Evolutionary conservation across 1,140 invertebrate species (phyloP).

Genomic region (Colletes latitarsis): DNA sequence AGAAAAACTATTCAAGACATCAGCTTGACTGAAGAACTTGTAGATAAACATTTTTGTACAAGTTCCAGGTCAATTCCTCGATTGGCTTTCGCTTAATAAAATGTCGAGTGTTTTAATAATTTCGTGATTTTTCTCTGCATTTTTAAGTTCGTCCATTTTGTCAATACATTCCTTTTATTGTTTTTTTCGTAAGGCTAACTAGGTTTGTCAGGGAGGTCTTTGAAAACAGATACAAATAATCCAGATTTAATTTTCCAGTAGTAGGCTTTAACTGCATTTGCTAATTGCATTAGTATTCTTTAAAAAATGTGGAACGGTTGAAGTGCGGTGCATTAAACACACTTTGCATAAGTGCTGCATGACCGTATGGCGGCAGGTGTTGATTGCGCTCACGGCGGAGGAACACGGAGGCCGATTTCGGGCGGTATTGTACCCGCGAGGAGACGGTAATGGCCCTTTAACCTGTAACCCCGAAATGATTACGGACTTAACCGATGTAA

Average conservation of each 20-base stretch:
- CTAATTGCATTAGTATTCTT: background rate
- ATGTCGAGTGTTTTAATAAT: too few species aligned
- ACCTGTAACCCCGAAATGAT: slow-evolving; percentile 72
- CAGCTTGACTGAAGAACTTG: too few species aligned
- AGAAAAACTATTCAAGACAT: too few species aligned
- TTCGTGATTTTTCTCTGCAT: too few species aligned
- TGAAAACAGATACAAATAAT: background rate
- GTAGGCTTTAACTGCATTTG: background rate
- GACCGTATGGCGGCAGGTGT: slow-evolving; percentile 59
- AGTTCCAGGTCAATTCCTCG: too few species aligned
- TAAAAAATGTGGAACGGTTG: background rate
- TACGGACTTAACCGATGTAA: slow-evolving; percentile 74
- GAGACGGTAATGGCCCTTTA: slow-evolving; percentile 73
- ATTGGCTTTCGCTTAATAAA: too few species aligned
- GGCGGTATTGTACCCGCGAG: slow-evolving; percentile 60
- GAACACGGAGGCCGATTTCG: slow-evolving; percentile 42
- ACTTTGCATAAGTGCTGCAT: slow-evolving; percentile 1
- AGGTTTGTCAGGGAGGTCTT: too few species aligned
- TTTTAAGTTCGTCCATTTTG: too few species aligned
- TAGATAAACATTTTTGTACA: too few species aligned
- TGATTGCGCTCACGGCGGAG: slow-evolving; percentile 59
- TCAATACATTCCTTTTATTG: too few species aligned
- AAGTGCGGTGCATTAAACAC: slow-evolving; percentile 7
- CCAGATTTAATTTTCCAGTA: background rate
- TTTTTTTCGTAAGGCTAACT: too few species aligned